Conservation (phyloP, 2,113 vertebrate species). For the Bos indicus region DNA sequence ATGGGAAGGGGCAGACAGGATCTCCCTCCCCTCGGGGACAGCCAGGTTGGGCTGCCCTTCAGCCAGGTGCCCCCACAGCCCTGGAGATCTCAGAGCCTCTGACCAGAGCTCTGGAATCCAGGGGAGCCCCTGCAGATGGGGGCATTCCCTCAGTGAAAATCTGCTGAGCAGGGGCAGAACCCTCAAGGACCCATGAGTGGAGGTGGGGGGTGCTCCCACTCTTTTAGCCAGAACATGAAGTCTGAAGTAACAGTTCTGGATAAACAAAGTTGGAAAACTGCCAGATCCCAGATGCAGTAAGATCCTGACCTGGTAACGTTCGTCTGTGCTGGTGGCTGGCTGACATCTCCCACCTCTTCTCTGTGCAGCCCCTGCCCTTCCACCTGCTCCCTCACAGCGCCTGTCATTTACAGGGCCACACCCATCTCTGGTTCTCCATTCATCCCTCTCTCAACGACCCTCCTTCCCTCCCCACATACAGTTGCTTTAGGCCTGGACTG, state of each 20-base stretch:
- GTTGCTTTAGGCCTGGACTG: not conserved
- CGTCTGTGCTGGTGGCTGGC: rapidly evolving
- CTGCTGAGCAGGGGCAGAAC: not conserved
- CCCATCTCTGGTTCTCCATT: not conserved
- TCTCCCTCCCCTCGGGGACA: not conserved
- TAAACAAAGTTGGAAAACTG: not conserved
- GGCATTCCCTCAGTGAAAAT: not conserved
- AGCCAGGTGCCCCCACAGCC: not conserved
- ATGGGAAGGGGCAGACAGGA: not conserved
- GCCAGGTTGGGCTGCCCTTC: not conserved
- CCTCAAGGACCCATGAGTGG: not conserved
- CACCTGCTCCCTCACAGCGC: not conserved
- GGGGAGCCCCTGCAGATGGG: not conserved
- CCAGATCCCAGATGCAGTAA: not conserved
- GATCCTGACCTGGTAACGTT: not conserved
- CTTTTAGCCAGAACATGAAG: not conserved
- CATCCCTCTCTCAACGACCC: too few species aligned
- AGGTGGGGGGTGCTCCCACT: too few species aligned
- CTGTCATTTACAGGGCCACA: not conserved
- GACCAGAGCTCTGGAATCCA: not conserved
- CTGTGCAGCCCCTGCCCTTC: not conserved
- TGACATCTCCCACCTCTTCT: rapidly evolving
- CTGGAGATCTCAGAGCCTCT: not conserved
- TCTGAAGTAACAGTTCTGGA: not conserved
- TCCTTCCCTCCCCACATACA: rapidly evolving